These are phyloP conservation scores for Etheostoma cragini DNA, from an alignment of 2,113 vertebrate species.

Conservation along the genomic window DNA sequence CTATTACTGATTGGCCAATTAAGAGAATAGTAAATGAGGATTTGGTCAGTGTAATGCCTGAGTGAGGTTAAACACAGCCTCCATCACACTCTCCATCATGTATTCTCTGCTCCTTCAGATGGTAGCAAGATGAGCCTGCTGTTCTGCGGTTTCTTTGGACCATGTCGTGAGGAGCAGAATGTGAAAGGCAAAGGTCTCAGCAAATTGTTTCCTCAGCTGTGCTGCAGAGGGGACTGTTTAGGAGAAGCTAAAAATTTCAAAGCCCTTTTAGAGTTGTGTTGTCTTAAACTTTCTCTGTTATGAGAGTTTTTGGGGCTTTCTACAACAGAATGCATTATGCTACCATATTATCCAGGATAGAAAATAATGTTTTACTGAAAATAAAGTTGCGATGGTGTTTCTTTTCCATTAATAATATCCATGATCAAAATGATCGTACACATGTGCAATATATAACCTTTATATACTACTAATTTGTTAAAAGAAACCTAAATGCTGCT, in stretches of 20 bases:
- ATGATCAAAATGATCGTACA: too few species aligned
- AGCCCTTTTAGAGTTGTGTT: conserved; percentile 51
- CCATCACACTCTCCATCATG: conserved; percentile 22
- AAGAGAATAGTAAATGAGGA: conserved; percentile 58
- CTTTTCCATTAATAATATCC: too few species aligned
- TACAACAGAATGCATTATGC: conserved; percentile 17
- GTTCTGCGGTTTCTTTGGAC: conserved; percentile 52
- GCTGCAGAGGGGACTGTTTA: conserved; percentile 46
- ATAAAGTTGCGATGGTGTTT: too few species aligned
- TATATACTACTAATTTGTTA: too few species aligned
- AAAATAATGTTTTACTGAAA: too few species aligned
- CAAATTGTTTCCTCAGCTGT: conserved; percentile 80
- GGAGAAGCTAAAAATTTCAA: conserved; percentile 44
- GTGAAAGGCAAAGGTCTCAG: conserved; percentile 72
- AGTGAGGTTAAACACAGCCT: conserved; percentile 42
- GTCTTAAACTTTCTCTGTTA: conserved; percentile 59
- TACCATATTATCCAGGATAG: conserved; percentile 16
- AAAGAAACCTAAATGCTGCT: too few species aligned
- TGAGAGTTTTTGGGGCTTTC: conserved; percentile 41
- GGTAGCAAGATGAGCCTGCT: conserved; percentile 59
- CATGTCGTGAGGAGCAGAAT: conserved; percentile 57
- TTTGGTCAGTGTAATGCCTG: conserved; percentile 32
- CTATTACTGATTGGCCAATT: conserved; percentile 72
- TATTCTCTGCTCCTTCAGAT: conserved; percentile 52
- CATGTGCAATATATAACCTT: too few species aligned